Evolutionary conservation across 2,888 invertebrate genomes (phyloP), one percentile per base, ranked within the genome.

Genomic region (Pediacus dermestoides): DNA sequence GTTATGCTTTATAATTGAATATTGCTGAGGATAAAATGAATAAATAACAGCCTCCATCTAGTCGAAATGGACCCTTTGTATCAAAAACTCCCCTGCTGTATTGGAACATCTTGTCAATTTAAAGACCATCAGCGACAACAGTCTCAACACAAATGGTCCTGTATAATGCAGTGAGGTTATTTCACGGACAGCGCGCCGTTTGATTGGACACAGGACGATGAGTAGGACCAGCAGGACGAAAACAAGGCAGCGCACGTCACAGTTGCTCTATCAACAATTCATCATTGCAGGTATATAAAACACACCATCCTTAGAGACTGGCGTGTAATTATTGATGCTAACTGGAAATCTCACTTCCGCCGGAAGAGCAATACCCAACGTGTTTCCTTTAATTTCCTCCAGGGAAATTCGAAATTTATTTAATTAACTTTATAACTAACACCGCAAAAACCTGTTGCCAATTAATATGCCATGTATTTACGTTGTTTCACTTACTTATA

Each of bases 301-400:
- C 38, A 30, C 25, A 21, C n/a, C 6, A 12, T 43, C 45, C 43
- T 34, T 30, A 12, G 43, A 37, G 43, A 45, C 23, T 18, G 27
- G 26, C 31, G 16, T 25, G 36, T 48, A 48, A 48, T 48, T 44
- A 46, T 48, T 48, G 46, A 48, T 46, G 45, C 37, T 37, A 37
- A 41, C 45, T 44, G 37, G 43, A 46, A 48, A 44, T 45, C 37
- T 45, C 22, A 30, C 43, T 41, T 45, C 45, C 41, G 7, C 36
- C 40, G 40, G 41, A 41, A 43, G 31, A 22, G 10, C 14, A 12
- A 23, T 18, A 25, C 33, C 30, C 38, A 33, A 33, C 39, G 28
- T 39, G 39, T 34, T 39, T 34, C 39, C 34, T 28, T 34, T 39
- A 39, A 39, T 39, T 39, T 39, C 39, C 34, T 34, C 34, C 7